Percentiles rank a stretch among this genome's conserved stretches.
Conservation (phyloP, 1,140 invertebrate species). For the Dreissena polymorpha region DNA sequence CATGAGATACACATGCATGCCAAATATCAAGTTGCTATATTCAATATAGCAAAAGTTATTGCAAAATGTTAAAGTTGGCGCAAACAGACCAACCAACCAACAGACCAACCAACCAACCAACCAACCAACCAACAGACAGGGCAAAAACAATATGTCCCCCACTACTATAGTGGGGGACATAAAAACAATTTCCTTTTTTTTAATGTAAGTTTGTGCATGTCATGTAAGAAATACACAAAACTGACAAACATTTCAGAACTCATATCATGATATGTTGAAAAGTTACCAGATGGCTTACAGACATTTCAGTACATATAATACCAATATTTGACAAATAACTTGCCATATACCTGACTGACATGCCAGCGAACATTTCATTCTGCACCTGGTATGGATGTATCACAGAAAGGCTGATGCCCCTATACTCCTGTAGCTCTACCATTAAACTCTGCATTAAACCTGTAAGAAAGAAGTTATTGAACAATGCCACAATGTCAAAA, state of each 20-base stretch:
- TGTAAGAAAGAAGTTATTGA: not conserved
- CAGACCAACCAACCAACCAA: no score
- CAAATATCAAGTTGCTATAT: no score
- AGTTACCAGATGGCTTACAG: not conserved
- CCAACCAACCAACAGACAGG: no score
- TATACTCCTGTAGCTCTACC: slow-evolving; percentile 53
- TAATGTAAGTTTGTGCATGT: not conserved
- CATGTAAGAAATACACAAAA: not conserved
- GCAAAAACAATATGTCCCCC: no score
- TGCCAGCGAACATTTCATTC: slow-evolving; percentile 70
- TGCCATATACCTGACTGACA: slow-evolving; percentile 54
- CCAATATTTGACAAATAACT: not conserved
- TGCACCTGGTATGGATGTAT: slow-evolving; percentile 70
- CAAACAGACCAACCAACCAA: no score
- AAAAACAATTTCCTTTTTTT: not conserved
- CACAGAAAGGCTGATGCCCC: slow-evolving; percentile 61
- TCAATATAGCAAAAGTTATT: no score
- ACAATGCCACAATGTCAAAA: not conserved
- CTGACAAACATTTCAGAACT: slow-evolving; percentile 1
- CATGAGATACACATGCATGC: no score
- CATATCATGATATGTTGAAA: not conserved
- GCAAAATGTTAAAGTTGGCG: no score
- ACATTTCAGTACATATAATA: not conserved
- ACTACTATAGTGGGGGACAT: no score
- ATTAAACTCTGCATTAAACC: slow-evolving; percentile 58